Evolutionary conservation across 2,113 vertebrate genomes (phyloP).

Genomic region (Poeciliopsis retropinna): DNA sequence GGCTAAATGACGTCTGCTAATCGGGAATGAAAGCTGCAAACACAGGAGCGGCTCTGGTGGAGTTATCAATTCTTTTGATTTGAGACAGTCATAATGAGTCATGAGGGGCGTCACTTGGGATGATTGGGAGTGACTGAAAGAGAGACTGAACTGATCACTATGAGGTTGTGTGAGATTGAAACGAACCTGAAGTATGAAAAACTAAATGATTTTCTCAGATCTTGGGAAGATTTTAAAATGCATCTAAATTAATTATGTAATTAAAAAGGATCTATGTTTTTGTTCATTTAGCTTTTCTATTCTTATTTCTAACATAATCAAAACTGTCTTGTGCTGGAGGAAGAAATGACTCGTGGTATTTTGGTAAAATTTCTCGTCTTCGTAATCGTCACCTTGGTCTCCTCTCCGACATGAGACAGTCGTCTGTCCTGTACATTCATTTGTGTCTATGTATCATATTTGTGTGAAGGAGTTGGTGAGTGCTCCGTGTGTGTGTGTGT

Average conservation of each 20-base stretch:
- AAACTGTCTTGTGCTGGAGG: no score
- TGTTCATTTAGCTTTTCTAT: background rate
- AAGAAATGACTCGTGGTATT: no score
- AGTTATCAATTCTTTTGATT: constrained; percentile 45
- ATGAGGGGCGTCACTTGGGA: background rate
- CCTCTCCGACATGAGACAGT: no score
- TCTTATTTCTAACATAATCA: background rate
- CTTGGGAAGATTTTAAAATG: background rate
- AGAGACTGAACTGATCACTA: background rate
- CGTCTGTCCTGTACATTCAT: no score
- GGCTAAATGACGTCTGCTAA: constrained; percentile 50
- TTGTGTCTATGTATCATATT: background rate
- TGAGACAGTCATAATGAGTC: constrained; percentile 27
- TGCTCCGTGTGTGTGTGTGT: constrained; percentile 15
- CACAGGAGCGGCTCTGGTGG: constrained; percentile 11
- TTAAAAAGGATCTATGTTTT: background rate
- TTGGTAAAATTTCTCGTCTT: no score
- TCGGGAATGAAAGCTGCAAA: constrained; percentile 33
- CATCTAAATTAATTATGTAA: background rate
- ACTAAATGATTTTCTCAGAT: background rate
- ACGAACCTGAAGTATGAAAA: no score
- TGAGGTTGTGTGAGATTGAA: no score
- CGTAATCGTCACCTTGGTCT: no score
- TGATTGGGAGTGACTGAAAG: constrained; percentile 8
- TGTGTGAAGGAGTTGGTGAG: background rate